A percentile compares a stretch with the other conserved stretches of the same genome.
phyloP scores from a whole-genome alignment of 2,888 invertebrate species.

The Amphipoea oculea region DNA sequence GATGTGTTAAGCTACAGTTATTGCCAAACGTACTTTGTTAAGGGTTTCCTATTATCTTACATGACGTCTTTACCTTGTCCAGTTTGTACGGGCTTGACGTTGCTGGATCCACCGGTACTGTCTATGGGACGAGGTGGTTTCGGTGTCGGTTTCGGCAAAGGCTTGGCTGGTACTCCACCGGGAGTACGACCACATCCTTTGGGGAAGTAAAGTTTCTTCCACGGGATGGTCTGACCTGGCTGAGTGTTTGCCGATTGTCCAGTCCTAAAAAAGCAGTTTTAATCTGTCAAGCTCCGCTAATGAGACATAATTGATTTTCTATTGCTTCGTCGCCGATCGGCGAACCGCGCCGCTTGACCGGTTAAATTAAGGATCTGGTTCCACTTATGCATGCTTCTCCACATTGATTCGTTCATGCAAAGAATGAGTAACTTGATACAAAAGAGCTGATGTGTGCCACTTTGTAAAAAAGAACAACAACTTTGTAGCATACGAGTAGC shows the following conservation, averaged over 20 bases:
- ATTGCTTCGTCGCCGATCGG: too few species aligned
- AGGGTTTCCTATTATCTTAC: background rate
- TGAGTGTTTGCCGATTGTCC: conserved; percentile 73
- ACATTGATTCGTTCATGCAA: background rate
- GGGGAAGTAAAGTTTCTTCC: conserved; percentile 93
- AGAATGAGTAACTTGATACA: background rate
- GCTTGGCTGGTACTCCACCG: conserved; percentile 84
- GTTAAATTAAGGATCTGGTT: background rate
- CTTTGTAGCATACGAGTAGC: background rate
- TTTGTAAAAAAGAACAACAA: background rate
- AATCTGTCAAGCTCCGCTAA: too few species aligned
- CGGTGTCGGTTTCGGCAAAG: conserved; percentile 78
- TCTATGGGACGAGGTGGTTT: conserved; percentile 77
- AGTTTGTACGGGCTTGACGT: conserved; percentile 81
- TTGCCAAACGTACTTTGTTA: conserved; percentile 2
- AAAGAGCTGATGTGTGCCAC: background rate
- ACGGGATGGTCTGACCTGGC: conserved; percentile 91
- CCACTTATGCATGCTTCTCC: background rate
- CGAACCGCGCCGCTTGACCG: too few species aligned
- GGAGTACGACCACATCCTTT: conserved; percentile 92
- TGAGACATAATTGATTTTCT: too few species aligned
- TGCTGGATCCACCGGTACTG: conserved; percentile 83
- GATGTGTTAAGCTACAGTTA: background rate
- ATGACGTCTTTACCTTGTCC: conserved; percentile 67
- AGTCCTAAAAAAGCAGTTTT: conserved; percentile 64